Base-by-base conservation (phyloP, 2,888 invertebrate genomes). In the Lepidochrysops patricia region DNA sequence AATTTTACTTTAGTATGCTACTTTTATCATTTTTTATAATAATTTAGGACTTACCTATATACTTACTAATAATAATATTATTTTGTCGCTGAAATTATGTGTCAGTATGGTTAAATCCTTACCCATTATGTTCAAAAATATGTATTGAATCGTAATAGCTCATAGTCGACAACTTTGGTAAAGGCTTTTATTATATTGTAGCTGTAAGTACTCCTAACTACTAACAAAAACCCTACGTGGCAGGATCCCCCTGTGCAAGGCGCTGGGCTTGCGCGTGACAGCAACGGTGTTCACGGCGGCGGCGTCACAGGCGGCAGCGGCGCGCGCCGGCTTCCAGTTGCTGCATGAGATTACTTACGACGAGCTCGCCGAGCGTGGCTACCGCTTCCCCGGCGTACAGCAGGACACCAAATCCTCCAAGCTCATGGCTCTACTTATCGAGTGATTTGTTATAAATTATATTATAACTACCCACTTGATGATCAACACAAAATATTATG, bases 271-370 rank as follows among this genome's bases (percentile, higher is more conserved):
- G 15, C 85, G 79, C 58, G 79, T 89, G 0, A 89, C 90, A 1
- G 84, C 82, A 0, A 91, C 91, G 0, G 84, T 88, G 0, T 91
- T 91, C 74, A 91, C 91, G 0, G 90, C 91, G 0, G 84, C 79
- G 0, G 84, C 85, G 0, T 91, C 91, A 0, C 91, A 91, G 66
- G 77, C 80, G 0, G 79, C 90, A 1, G 91, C 91, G 1, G 80
- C 77, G 64, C 90, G 85, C 63, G 86, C 84, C 0, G 90, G 90
- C 1, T 91, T 90, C 64, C 66, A 76, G 25, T 82, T 80, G 12
- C 64, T 90, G 0, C 79, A 66, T 57, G 81, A 83, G 63, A 77
- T 90, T 23, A 73, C 82, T 0, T 91, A 90, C 60, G 83, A 84
- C 52, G 89, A 90, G 19, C 67, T 91, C 43, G 84, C 82, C 0